Evolutionary conservation across 2,888 invertebrate species (phyloP).

Genomic region (Dynastes tityus): DNA sequence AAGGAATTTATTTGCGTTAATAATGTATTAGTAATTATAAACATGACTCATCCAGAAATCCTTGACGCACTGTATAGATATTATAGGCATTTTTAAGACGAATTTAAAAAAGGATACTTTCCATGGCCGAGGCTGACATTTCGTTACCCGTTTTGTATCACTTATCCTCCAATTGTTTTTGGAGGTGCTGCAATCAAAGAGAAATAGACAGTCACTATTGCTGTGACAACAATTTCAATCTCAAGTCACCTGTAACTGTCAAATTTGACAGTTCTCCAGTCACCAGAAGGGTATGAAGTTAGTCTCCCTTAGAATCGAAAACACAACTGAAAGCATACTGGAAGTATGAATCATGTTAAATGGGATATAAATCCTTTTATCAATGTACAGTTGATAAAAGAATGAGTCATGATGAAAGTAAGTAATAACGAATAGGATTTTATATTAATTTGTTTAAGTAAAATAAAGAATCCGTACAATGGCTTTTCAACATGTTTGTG

Average conservation of each 20-base stretch:
- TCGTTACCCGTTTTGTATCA: conserved; percentile 84
- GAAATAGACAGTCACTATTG: conserved; percentile 51
- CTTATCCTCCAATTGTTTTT: conserved; percentile 55
- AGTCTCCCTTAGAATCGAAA: not conserved
- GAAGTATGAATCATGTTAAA: not conserved
- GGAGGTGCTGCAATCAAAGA: conserved; percentile 54
- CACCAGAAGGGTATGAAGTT: conserved; percentile 15
- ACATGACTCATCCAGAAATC: conserved; percentile 48
- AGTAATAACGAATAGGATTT: not conserved
- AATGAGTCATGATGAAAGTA: not conserved
- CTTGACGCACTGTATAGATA: conserved; percentile 31
- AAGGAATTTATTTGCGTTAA: conserved; percentile 58
- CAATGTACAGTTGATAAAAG: conserved; percentile 5
- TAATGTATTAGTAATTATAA: conserved; percentile 53
- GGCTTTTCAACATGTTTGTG: not conserved
- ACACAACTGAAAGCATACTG: conserved; percentile 8
- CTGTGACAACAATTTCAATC: conserved; percentile 39
- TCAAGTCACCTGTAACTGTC: conserved; percentile 42
- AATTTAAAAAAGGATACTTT: conserved; percentile 85
- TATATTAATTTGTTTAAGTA: not conserved
- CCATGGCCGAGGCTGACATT: conserved; percentile 91
- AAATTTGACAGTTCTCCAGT: conserved; percentile 31
- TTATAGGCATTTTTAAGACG: conserved; percentile 36
- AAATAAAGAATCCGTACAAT: not conserved
- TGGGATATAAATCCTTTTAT: conserved; percentile 10